Conservation (phyloP, 2,888 invertebrate genomes). For the Tortricodes alternella region DNA sequence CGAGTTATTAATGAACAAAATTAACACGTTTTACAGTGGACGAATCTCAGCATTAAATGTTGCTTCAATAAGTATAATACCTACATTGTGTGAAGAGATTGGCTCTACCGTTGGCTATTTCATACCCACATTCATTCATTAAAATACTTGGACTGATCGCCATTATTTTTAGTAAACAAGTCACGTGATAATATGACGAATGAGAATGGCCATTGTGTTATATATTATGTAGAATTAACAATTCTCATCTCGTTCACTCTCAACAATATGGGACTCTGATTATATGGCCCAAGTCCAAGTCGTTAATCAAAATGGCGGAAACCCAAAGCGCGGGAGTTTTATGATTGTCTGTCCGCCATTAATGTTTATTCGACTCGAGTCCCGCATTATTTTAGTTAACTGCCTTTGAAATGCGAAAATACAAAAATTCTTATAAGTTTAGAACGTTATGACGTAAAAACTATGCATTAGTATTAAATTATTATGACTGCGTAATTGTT, state of each 20-base stretch:
- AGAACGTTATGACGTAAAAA: slow-evolving; percentile 17
- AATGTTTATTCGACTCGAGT: slow-evolving; percentile 45
- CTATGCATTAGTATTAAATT: slow-evolving; percentile 18
- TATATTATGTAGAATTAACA: slow-evolving; percentile 13
- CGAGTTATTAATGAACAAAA: too few species aligned
- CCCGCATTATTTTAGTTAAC: slow-evolving; percentile 23
- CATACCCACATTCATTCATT: slow-evolving; percentile 34
- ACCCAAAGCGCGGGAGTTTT: slow-evolving; percentile 62
- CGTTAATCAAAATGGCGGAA: slow-evolving; percentile 73
- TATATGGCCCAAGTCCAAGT: slow-evolving; percentile 67
- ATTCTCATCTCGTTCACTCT: slow-evolving; percentile 6
- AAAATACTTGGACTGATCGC: slow-evolving; percentile 30
- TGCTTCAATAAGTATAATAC: too few species aligned
- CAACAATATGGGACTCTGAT: slow-evolving; percentile 37
- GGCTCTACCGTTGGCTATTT: slow-evolving; percentile 27
- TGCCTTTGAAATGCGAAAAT: slow-evolving; percentile 9
- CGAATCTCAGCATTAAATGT: too few species aligned
- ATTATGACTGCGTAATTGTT: slow-evolving; percentile 17
- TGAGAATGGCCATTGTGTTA: slow-evolving; percentile 12
- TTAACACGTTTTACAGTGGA: too few species aligned
- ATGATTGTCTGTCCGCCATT: slow-evolving; percentile 52
- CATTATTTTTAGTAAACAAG: slow-evolving; percentile 21
- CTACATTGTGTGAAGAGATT: too few species aligned
- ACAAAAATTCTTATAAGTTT: slow-evolving; percentile 16
- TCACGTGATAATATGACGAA: slow-evolving; percentile 13